Evolutionary conservation across 1,140 invertebrate genomes (phyloP), one percentile per base, ranked within the genome.

Genomic region (Drosophila tropicalis): DNA sequence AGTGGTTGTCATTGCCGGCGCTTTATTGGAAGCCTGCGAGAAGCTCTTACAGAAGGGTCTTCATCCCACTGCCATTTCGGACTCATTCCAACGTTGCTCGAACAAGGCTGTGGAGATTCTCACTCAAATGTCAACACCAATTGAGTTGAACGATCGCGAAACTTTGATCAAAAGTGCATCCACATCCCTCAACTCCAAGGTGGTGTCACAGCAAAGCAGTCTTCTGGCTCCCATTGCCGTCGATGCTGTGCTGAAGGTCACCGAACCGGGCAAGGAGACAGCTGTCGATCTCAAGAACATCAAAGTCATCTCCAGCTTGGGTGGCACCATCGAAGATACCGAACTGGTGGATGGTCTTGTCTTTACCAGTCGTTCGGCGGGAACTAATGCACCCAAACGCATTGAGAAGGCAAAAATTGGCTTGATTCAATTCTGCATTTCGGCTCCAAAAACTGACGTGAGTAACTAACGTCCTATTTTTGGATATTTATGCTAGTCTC

Each of bases 361-460:
- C 1, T 98, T 99, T 73, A 96, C 97, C 40, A 97, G 98, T 89
- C 97, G 96, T 92, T 95, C 96, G 12, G 95, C 97, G 19, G 98
- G 98, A 89, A 95, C 97, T 44, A 98, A 97, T 92, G 98, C 98
- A 4, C 98, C 98, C 1, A 97, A 96, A 76, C 95, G 96, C 85
- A 94, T 99, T 72, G 99, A 99, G 92, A 99, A 99, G 92, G 98
- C 98, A 2, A 99, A 99, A 93, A 99, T 99, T 94, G 99, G 98
- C 73, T 95, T 99, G 0, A 99, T 99, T 81, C 99, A 99, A 92
- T 99, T 99, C 92, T 99, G 99, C 92, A 98, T 99, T 92, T 99
- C 99, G 47, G 98, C 99, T 66, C 99, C 99, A 7, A 99, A 99
- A 94, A 99, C 99, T 70, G 98, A 99, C 94, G 97, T 98, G 93